Conservation (phyloP, 2,797 vertebrate species). For the Octomys mimax region DNA sequence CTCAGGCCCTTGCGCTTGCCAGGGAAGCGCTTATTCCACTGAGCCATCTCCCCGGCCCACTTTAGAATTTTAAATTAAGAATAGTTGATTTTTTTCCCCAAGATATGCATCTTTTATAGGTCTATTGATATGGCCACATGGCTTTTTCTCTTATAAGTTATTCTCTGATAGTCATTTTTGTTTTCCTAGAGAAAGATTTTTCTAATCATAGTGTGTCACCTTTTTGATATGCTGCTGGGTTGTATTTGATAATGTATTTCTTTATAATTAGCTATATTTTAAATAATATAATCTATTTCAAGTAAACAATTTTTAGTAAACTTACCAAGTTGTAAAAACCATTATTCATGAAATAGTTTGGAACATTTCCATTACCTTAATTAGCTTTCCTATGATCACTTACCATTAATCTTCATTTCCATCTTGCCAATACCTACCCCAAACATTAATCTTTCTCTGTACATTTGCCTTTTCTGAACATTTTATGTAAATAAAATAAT, state of each 20-base stretch:
- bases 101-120: not conserved
- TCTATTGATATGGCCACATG: not conserved
- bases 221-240: not conserved
- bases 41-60: no score
- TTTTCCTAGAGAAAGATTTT: slow-evolving; percentile 14
- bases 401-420: not conserved
- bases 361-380: not conserved
- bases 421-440: not conserved
- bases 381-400: not conserved
- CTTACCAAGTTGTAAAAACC: not conserved
- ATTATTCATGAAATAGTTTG: not conserved
- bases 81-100: not conserved
- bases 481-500: not conserved
- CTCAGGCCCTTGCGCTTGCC: no score
- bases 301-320: slow-evolving; percentile 27
- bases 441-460: not conserved
- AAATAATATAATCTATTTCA: not conserved
- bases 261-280: not conserved
- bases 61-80: slow-evolving; percentile 46
- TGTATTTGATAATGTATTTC: not conserved
- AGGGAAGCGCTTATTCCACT: no score
- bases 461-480: not conserved
- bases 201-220: not conserved
- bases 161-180: not conserved
- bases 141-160: slow-evolving; percentile 21